Base-by-base conservation (phyloP, 2,113 vertebrate genomes). In the Pseudopipra pipra region DNA sequence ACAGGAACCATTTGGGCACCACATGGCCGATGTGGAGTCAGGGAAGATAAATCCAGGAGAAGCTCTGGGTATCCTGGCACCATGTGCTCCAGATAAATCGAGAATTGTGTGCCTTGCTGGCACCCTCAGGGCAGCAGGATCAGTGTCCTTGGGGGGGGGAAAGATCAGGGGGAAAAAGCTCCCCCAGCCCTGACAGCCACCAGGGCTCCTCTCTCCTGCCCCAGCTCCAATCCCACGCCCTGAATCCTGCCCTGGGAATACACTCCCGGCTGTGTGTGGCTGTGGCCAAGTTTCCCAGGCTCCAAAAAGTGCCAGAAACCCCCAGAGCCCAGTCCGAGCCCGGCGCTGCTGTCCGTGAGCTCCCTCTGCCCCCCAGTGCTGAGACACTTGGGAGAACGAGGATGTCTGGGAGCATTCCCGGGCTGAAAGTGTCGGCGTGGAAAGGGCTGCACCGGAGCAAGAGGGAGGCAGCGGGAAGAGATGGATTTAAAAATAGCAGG, bases 161-260 rank as follows among this genome's bases (percentile, higher is more conserved):
- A 44, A 54, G 41, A 24, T 84, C 67, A 41, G 47, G 41, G 20
- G 6, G 1, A 43, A 54, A 80, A 80, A 5, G 30, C 77, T 68
- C 39, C 47, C 43, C 25, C 47, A 52, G 80, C 56, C 66, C 15
- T 66, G 19, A 22, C 6, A 44, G 14, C 37, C 21, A 9, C 20
- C 25, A 19, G 30, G 6, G 12, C 51, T 72, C 31, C 33, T 71
- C 47, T 85, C 33, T 43, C 46, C 0, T 8, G 11, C 27, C 80
- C 76, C 51, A 87, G 39, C 33, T 56, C 65, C 51, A 46, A 0
- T 96, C 93, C 93, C 93, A 95, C 47, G 70, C 92, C 78, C 93
- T 8, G 30, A 24, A 27, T 68, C 74, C 71, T 76, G 74, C 78
- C 10, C 85, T 94, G 94, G 87, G 85, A 95, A 90, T 68, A 9